These are phyloP conservation scores for Orius laevigatus DNA, from an alignment of 1,140 invertebrate genomes.

Conservation along the genomic window DNA sequence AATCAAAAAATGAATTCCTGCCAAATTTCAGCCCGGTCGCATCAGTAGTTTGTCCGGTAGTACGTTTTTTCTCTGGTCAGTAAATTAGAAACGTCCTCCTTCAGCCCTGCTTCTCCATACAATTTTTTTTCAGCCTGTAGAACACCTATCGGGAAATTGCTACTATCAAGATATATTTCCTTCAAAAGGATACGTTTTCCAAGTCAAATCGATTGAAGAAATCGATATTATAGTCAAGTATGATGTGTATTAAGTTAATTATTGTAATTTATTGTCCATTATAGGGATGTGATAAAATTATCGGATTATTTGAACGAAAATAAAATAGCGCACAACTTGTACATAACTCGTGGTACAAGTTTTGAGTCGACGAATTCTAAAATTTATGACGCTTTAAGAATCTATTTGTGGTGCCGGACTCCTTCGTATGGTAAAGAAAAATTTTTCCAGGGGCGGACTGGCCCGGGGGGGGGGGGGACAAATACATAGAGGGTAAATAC, in stretches of 20 bases:
- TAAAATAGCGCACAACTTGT: constrained; percentile 49
- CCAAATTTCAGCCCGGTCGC: too few relatives aligned
- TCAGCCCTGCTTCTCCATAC: too few relatives aligned
- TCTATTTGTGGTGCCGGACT: constrained; percentile 47
- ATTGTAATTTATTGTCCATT: too few relatives aligned
- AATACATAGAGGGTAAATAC: too few relatives aligned
- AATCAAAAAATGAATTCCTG: too few relatives aligned
- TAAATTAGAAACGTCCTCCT: too few relatives aligned
- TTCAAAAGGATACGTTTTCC: constrained; percentile 43
- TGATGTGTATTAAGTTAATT: too few relatives aligned
- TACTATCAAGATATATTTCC: constrained; percentile 35
- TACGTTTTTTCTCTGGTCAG: too few relatives aligned
- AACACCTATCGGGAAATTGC: constrained; percentile 31
- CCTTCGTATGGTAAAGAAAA: constrained; percentile 23
- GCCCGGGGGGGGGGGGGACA: too few relatives aligned
- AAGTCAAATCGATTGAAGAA: constrained; percentile 28
- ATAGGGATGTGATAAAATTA: constrained; percentile 30
- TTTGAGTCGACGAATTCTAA: constrained; percentile 9
- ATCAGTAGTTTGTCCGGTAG: too few relatives aligned
- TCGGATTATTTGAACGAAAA: constrained; percentile 35
- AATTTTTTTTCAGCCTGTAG: constrained; percentile 32
- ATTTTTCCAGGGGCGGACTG: constrained; percentile 4
- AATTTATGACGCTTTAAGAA: constrained; percentile 32
- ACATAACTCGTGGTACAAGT: constrained; percentile 34
- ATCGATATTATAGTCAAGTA: constrained; percentile 26